Base-by-base conservation (phyloP, 2,888 invertebrate species). In the Torymus auratus region DNA sequence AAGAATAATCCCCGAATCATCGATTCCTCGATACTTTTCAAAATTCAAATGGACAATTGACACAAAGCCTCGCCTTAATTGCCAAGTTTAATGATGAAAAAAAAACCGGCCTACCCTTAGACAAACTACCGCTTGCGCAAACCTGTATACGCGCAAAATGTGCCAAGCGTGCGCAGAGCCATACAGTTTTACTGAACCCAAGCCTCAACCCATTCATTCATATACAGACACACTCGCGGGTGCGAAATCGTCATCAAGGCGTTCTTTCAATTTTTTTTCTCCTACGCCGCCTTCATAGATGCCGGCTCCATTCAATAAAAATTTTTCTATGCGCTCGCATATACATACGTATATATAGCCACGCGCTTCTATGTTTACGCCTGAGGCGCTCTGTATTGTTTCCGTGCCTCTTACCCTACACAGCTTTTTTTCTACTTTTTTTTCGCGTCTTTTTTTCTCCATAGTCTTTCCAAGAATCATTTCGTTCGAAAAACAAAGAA, bases 231-330 rank as follows among this genome's bases (percentile, higher is more conserved):
- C 13, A 20, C 14, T 13, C 60, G 4, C 4, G 20, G 20, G 71
- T 52, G 41, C 28, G 15, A 62, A 65, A 71, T 78, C 71, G 65
- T 71, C 64, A 71, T 65, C 64, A 72, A 17, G 52, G 20, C 3
- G 14, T n/a, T 15, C 41, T 77, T 41, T 70, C 52, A 58, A 70
- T 58, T 17, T 15, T 17, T 15, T 70, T 70, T 50, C 56, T 58
- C 52, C 12, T 41, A 20, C 41, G 17, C 10, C 17, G 60, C 23
- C 75, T 52, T 50, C 64, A 15, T n/a, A 28, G 65, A 60, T 53
- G 41, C 41, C 52, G 58, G 56, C 28, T 72, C 53, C 67, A 67
- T 78, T 77, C 50, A 70, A 77, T 77, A 77, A 53, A 64, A 68
- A 60, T n/a, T 55, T 76, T 64, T 70, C 69, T 64, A 14, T 58